phyloP scores from a whole-genome alignment of 2,797 vertebrate genomes.

The Pseudotriccus pelzelni region DNA sequence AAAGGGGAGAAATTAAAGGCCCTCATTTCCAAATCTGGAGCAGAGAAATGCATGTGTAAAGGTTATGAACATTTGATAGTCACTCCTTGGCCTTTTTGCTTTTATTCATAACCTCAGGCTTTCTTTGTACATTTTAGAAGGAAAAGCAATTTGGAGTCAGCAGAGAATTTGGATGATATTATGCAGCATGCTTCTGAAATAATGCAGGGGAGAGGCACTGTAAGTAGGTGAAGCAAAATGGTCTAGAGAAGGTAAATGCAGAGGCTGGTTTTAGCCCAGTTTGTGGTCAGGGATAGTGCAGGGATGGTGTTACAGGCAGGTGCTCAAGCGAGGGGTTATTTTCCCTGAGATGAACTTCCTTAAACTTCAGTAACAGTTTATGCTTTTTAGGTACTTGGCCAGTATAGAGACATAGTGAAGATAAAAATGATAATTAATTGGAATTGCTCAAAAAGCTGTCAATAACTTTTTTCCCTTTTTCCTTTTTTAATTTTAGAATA shows the following conservation, averaged over 20 bases:
- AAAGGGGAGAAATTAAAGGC: background rate
- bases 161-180: background rate
- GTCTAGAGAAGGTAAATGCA: background rate
- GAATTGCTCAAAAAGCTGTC: background rate
- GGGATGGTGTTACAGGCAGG: background rate
- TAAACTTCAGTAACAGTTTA: background rate
- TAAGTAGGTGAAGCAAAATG: background rate
- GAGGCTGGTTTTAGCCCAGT: background rate
- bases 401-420: no score
- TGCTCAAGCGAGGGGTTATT: fast-evolving
- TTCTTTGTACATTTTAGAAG: background rate
- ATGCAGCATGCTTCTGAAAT: background rate
- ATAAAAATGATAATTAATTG: background rate
- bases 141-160: background rate
- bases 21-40: background rate
- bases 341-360: background rate
- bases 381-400: background rate
- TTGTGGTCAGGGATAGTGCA: background rate
- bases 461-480: background rate
- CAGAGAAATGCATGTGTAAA: fast-evolving
- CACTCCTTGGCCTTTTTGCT: background rate
- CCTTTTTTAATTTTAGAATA: background rate
- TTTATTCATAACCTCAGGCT: background rate
- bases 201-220: background rate
- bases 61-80: background rate